phyloP scores from a whole-genome alignment of 2,113 vertebrate species.

The Leptobrachium ailaonicum region DNA sequence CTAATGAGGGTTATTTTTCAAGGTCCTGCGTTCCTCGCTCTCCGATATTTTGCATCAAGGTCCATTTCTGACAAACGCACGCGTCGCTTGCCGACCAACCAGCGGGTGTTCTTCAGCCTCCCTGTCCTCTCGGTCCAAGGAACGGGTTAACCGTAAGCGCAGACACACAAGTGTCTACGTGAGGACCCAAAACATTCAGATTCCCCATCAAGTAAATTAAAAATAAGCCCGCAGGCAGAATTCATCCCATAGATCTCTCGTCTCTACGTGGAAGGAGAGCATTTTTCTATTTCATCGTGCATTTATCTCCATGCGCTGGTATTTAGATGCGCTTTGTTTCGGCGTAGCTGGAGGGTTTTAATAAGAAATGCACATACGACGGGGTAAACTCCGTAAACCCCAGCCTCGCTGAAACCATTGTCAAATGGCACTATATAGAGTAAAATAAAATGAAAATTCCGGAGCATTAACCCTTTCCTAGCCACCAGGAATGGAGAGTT shows the following conservation, averaged over 20 bases:
- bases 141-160: constrained; percentile 13
- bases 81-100: not conserved
- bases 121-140: not conserved
- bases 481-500: no score
- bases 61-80: not conserved
- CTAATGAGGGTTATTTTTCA: constrained; percentile 24
- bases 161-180: constrained; percentile 8
- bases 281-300: not conserved
- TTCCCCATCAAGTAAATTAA: constrained; percentile 13
- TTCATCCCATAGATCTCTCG: not conserved
- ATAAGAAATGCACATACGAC: not conserved
- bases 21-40: not conserved
- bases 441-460: no score
- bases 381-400: not conserved
- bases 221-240: not conserved
- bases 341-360: not conserved
- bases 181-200: constrained; percentile 16
- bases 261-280: not conserved
- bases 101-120: not conserved
- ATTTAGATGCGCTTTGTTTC: not conserved
- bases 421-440: not conserved
- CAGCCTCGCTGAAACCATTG: not conserved
- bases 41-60: constrained; percentile 1
- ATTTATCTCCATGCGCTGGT: not conserved
- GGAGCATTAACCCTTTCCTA: no score